Percentiles rank a stretch among this genome's conserved stretches.
These are phyloP conservation scores for Pseudotriccus pelzelni DNA, from an alignment of 2,797 vertebrate genomes.

Conservation along the genomic window DNA sequence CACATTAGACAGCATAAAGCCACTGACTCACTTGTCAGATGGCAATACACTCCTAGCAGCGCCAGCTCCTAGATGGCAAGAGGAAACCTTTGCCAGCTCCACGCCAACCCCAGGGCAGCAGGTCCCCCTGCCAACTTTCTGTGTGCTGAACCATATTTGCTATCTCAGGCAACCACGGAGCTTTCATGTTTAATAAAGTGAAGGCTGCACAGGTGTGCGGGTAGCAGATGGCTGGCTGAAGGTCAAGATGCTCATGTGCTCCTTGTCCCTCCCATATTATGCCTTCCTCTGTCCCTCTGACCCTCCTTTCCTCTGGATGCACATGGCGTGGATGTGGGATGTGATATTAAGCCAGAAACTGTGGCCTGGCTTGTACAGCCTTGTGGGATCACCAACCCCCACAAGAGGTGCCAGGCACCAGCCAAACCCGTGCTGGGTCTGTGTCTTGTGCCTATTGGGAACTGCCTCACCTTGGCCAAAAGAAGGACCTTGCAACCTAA, in stretches of 20 bases:
- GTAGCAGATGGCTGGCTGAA: neutral
- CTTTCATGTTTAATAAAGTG: neutral
- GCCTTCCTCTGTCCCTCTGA: neutral
- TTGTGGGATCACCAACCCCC: fast-evolving
- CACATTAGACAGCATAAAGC: neutral
- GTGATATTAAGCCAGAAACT: neutral
- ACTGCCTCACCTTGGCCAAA: neutral
- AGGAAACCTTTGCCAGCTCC: neutral
- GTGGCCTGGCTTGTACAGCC: neutral
- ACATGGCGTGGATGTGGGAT: neutral
- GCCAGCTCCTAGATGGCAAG: neutral
- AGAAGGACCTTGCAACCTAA: neutral
- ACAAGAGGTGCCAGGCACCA: neutral
- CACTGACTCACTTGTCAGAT: fast-evolving
- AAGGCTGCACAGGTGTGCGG: neutral
- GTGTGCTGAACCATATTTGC: neutral
- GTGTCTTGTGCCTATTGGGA: neutral
- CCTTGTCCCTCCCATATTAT: neutral
- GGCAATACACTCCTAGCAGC: neutral
- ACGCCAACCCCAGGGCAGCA: neutral
- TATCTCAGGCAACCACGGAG: neutral
- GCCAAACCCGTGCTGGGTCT: fast-evolving
- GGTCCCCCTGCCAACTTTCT: neutral
- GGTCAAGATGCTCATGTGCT: neutral
- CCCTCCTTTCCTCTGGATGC: neutral